A percentile compares a stretch with the other conserved stretches of the same genome.
These are phyloP conservation scores for Anableps anableps DNA, from an alignment of 2,797 vertebrate genomes.

Conservation along the genomic window DNA sequence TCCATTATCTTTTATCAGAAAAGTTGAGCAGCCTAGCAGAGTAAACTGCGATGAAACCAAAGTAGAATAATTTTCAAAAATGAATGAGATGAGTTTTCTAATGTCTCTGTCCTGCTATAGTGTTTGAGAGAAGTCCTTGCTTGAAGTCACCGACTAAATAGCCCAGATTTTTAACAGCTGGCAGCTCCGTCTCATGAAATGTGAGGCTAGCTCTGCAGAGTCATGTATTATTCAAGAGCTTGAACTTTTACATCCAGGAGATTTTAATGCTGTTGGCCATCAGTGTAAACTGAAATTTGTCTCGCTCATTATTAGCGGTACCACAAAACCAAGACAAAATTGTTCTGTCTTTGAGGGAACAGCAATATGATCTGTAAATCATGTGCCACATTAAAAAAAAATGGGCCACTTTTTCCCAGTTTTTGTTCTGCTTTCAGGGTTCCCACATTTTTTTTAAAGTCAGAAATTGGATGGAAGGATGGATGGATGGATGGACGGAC, in stretches of 20 bases:
- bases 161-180: conserved; percentile 31
- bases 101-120: conserved; percentile 6
- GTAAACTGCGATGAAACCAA: conserved; percentile 3
- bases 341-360: not conserved
- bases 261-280: conserved; percentile 32
- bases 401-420: too few relatives aligned
- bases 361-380: not conserved
- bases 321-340: conserved; percentile 10
- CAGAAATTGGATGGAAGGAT: too few relatives aligned
- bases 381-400: not conserved
- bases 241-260: conserved; percentile 50
- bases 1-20: not conserved
- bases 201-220: conserved; percentile 46
- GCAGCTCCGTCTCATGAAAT: conserved; percentile 40
- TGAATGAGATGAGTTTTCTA: conserved; percentile 4
- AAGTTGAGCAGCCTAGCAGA: not conserved
- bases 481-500: conserved; percentile 1
- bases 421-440: not conserved
- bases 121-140: conserved; percentile 8
- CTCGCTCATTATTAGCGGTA: not conserved
- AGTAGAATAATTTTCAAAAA: not conserved
- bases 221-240: conserved; percentile 54
- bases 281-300: conserved; percentile 19
- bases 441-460: too few relatives aligned
- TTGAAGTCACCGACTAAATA: conserved; percentile 48